Evolutionary conservation across 2,888 invertebrate genomes (phyloP), one percentile per base, ranked within the genome.

Genomic region (Tinea pellionella): DNA sequence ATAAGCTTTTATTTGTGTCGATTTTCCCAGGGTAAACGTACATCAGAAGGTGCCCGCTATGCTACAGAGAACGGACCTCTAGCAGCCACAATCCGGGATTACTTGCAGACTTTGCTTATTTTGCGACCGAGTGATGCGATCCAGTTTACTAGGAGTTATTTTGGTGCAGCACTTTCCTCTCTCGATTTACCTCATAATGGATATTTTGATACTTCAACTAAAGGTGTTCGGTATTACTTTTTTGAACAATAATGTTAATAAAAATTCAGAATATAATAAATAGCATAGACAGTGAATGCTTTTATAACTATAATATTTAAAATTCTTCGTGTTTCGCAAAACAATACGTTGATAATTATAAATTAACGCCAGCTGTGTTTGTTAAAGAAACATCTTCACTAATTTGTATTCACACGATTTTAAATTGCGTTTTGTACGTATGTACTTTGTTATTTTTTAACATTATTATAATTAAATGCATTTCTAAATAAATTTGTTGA

Each of bases 11-110:
- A 37, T 37, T 37, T 37, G 37, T 37, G 47, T 47, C 16, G 15
- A 8, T 47, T 47, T 53, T 62, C 63, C 61, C 71, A 90, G 89
- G 79, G 81, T 47, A 69, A 74, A 19, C 77, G 84, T 29, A 73
- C 85, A 15, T 79, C 86, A 24, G 85, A 89, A 68, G 87, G 89
- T 60, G 88, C 80, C 57, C 84, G 89, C n/a, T 92, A 91, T 72
- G 70, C 90, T 59, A 73, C 77, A 1, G 89, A 90, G 65, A 90
- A 88, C 64, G 89, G 89, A 0, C 88, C 89, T 63, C 73, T 92
- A 37, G 86, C 89, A 24, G 77, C 84, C 30, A 73, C 90, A 13
- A 77, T 92, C 11, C 81, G 88, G 0, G 92, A 92, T 70, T 92
- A 91, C 65, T 78, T 90, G 12, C 89, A 90, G 67, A 80, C 89